Percentiles rank a stretch among this genome's conserved stretches.
Conservation (phyloP, 2,888 invertebrate species). For the Apodemia mormo region DNA sequence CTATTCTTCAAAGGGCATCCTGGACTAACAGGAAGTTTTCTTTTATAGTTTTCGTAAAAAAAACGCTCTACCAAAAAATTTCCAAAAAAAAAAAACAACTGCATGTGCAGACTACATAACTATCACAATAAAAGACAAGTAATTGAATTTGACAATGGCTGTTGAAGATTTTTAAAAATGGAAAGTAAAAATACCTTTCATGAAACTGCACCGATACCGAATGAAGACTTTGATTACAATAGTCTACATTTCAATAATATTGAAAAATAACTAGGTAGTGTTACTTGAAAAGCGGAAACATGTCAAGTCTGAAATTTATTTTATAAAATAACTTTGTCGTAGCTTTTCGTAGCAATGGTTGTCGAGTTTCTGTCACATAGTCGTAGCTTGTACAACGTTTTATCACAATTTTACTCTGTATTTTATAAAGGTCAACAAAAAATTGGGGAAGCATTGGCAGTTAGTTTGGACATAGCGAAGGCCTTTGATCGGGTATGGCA, state of each 20-base stretch:
- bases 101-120: background rate
- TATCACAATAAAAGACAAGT: background rate
- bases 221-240: background rate
- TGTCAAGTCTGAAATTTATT: background rate
- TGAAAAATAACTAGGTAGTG: background rate
- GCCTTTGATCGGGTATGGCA: too few species aligned
- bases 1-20: too few species aligned
- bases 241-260: background rate
- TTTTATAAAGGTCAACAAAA: too few species aligned
- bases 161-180: background rate
- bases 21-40: too few species aligned
- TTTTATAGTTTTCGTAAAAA: background rate
- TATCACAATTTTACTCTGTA: background rate
- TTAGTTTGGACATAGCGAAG: too few species aligned
- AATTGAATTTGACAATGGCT: conserved; percentile 2
- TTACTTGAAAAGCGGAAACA: background rate
- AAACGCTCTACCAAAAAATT: background rate
- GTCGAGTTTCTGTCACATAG: background rate
- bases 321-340: background rate
- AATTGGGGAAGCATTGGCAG: too few species aligned
- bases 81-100: background rate
- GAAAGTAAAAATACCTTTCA: background rate
- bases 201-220: background rate
- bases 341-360: background rate
- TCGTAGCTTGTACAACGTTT: background rate